phyloP scores from a whole-genome alignment of 1,140 invertebrate genomes.

The Drosophila ercepeae region DNA sequence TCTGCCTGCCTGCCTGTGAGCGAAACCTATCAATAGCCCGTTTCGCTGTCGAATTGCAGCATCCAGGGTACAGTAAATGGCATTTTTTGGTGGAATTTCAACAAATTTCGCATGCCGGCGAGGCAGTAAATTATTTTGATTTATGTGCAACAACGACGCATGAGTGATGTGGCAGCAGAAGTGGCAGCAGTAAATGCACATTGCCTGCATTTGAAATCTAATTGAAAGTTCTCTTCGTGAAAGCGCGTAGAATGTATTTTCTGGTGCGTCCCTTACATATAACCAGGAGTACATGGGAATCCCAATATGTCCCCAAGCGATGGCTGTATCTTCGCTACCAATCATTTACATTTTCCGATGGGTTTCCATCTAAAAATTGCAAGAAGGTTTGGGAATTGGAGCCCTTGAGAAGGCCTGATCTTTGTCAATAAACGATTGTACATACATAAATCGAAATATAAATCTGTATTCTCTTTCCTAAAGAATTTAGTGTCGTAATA shows the following conservation, averaged over 20 bases:
- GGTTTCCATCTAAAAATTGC: too few relatives aligned
- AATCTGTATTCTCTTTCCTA: background rate
- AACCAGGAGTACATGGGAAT: too few relatives aligned
- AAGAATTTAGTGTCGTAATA: conserved; percentile 14
- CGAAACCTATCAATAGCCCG: conserved; percentile 32
- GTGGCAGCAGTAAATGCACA: conserved; percentile 12
- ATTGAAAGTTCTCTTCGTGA: conserved; percentile 9
- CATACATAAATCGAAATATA: too few relatives aligned
- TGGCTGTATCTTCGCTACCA: too few relatives aligned
- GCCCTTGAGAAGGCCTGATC: too few relatives aligned
- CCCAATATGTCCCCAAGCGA: too few relatives aligned
- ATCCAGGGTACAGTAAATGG: background rate
- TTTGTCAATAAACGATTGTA: too few relatives aligned
- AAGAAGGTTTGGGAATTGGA: too few relatives aligned
- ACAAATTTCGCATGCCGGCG: conserved; percentile 35
- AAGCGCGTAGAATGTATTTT: background rate
- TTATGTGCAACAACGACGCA: conserved; percentile 53
- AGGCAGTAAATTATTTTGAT: conserved; percentile 74
- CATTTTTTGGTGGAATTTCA: conserved; percentile 43
- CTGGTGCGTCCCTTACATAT: too few relatives aligned
- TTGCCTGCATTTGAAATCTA: conserved; percentile 50
- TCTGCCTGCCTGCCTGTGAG: conserved; percentile 14
- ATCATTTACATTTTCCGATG: too few relatives aligned
- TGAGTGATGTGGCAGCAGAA: conserved; percentile 50
- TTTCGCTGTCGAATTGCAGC: conserved; percentile 6